Conservation (phyloP, 2,113 vertebrate species). For the Indicator indicator region DNA sequence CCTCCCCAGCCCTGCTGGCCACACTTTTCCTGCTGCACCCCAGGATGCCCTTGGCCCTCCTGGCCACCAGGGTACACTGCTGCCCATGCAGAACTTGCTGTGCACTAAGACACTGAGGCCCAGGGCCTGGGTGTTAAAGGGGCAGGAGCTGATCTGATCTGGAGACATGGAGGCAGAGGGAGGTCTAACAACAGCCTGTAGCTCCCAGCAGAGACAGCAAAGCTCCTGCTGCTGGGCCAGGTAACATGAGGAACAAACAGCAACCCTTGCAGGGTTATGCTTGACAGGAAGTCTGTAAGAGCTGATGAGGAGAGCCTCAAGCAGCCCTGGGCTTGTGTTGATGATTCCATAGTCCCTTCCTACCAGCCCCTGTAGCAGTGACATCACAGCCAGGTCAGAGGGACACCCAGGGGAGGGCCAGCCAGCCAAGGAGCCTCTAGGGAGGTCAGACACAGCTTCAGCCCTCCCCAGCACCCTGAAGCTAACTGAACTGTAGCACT, state of each 20-base stretch:
- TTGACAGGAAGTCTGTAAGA: neutral
- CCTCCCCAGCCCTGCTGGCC: too few species aligned
- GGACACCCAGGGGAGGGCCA: neutral
- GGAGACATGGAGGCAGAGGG: neutral
- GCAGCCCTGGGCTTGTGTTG: neutral
- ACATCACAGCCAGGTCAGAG: neutral
- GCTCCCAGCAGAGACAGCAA: neutral
- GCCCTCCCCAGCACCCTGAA: neutral
- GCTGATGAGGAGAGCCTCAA: too few species aligned
- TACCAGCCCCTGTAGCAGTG: too few species aligned
- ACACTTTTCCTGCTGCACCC: too few species aligned
- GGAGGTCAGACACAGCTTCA: neutral
- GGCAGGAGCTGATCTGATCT: neutral
- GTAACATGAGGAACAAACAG: neutral
- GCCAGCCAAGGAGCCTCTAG: neutral
- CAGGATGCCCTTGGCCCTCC: too few species aligned
- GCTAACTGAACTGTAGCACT: neutral
- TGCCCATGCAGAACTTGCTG: too few species aligned
- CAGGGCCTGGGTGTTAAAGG: neutral
- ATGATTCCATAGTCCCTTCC: neutral
- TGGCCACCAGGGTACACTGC: too few species aligned
- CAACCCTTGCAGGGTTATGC: rapidly evolving
- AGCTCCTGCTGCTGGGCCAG: neutral
- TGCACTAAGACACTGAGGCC: neutral
- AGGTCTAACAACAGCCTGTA: neutral